Evolutionary conservation across 1,140 invertebrate genomes (phyloP), one percentile per base, ranked within the genome.

Genomic region (Apis cerana): DNA sequence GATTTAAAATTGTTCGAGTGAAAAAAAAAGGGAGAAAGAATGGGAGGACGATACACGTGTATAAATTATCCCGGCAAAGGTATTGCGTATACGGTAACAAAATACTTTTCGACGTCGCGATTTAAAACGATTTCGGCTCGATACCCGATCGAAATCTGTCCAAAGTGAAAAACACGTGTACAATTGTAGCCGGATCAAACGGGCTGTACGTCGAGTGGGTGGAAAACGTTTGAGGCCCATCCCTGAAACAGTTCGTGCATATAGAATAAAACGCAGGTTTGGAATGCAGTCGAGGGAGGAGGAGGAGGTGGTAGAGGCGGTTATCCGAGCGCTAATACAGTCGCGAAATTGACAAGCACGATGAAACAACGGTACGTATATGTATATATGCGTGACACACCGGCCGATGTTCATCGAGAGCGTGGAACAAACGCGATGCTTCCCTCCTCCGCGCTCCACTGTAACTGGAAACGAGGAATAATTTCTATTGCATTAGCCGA

Each of bases 331-430:
- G 79, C 21, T 81, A 75, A 50, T 50, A 74, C 50, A 33, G 69
- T 74, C 48, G 69, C 56, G 9, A 74, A 80, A 80, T 74, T 80
- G 78, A 74, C 78, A 62, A 54, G n/a, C 43, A 33, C 43, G 50
- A 50, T n/a, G 68, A 52, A 80, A 43, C 71, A n/a, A 43, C 23
- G 56, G 52, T 21, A 27, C 27, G 1, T 27, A 27, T 27, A 27
- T 27, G 2, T 27, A 27, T 27, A 27, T 1, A 1, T 27, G 50
- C 65, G 75, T 52, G 76, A 85, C 75, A 85, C 75, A 70, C 65
- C 61, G 61, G 85, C 80, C 81, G n/a, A n/a, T n/a, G 59, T 84
- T 86, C 59, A 84, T 75, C 62, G 48, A 76, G 50, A 50, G 48
- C 61, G 48, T 33, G 2, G 33, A 33, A 33, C 33, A 58, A 17